Evolutionary conservation across 2,797 vertebrate species (phyloP).

Genomic region (Artibeus jamaicensis): DNA sequence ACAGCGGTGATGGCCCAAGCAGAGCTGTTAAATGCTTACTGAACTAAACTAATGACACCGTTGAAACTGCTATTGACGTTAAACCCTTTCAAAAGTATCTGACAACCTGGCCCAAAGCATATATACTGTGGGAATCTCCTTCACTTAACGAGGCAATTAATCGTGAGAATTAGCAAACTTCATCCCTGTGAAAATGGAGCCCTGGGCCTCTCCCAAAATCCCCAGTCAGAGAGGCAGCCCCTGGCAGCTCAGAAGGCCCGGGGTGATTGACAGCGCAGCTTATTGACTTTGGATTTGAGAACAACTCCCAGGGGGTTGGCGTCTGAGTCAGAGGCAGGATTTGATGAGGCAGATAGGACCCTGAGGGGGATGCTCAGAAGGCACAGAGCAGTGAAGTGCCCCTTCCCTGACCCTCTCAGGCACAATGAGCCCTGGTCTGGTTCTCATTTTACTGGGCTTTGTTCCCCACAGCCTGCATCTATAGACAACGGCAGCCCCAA

Average conservation of each 20-base stretch:
- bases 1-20: background rate
- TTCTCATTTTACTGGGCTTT: slow-evolving; percentile 42
- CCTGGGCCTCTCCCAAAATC: background rate
- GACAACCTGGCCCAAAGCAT: slow-evolving; percentile 55
- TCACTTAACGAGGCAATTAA: slow-evolving; percentile 71
- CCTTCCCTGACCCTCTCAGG: slow-evolving; percentile 49
- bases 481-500: slow-evolving; percentile 17
- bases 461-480: slow-evolving; percentile 49
- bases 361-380: slow-evolving; percentile 44
- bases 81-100: slow-evolving; percentile 62
- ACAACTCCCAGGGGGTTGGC: slow-evolving; percentile 44
- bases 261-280: slow-evolving; percentile 64
- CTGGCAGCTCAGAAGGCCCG: background rate
- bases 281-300: slow-evolving; percentile 69
- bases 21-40: slow-evolving; percentile 55
- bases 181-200: background rate
- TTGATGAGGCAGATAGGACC: slow-evolving; percentile 62
- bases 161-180: slow-evolving; percentile 57
- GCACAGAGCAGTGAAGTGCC: background rate
- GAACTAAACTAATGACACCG: slow-evolving; percentile 51
- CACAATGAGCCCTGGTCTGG: background rate
- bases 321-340: slow-evolving; percentile 57
- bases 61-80: slow-evolving; percentile 61
- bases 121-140: slow-evolving; percentile 41
- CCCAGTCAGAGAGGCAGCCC: background rate